Base-by-base conservation (phyloP, 2,888 invertebrate species). In the Harmothoe impar region DNA sequence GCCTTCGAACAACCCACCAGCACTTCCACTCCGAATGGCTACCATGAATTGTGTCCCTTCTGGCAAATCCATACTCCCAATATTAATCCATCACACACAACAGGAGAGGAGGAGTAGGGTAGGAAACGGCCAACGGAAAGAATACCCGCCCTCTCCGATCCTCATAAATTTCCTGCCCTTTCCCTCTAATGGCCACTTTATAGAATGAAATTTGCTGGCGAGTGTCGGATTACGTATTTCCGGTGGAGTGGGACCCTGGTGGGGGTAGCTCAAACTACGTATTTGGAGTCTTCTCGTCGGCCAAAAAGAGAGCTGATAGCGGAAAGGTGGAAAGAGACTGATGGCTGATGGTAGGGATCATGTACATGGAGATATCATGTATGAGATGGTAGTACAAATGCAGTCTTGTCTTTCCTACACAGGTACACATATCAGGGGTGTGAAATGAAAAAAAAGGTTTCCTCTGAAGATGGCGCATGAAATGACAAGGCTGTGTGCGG, bases 121-220 rank as follows among this genome's bases (percentile, higher is more conserved):
- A 35, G 23, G 15, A 81, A 81, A 81, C 81, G 81, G n/a, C 35
- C 81, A 33, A 43, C 81, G 35, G 23, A 54, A 86, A 86, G 86
- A 86, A 86, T 52, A 86, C 54, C 29, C 54, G 52, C 86, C 86
- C n/a, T 25, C 52, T 10, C 43, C 20, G 25, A 3, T 54, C 20
- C 54, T 56, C 54, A 54, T 86, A 86, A 86, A 86, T 52, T 43
- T 86, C 86, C 25, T 54, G 35, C 15, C 35, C 43, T 81, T 86
- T 54, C 54, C 29, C 52, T 54, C 86, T 86, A 86, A 86, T 86
- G 86, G 56, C 86, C 86, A 86, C 84, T 84, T 84, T 84, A 43
- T 52, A 43, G 51, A 86, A 86, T 86, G 86, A 54, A 86, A 54
- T 86, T 86, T 54, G 52, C 56, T 20, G 29, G 29, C 54, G 52